A percentile compares a stretch with the other conserved stretches of the same genome.
Evolutionary conservation across 2,888 invertebrate genomes (phyloP).

Genomic region (Laothoe populi): DNA sequence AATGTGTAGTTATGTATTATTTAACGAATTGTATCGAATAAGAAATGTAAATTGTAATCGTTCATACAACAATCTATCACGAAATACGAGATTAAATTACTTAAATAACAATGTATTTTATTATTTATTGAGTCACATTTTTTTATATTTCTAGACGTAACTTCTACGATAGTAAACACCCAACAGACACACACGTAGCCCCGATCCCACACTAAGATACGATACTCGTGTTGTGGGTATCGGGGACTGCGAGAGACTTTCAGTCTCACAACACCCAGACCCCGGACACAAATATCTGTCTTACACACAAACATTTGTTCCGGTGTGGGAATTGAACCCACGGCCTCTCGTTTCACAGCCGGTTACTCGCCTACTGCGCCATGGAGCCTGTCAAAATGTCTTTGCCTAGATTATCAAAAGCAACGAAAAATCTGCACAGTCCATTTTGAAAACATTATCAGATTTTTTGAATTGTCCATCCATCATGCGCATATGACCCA

Average conservation of each 20-base stretch:
- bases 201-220: too few species aligned
- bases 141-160: neutral
- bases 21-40: conserved; percentile 72
- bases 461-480: conserved; percentile 45
- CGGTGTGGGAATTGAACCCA: too few species aligned
- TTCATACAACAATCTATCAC: conserved; percentile 73
- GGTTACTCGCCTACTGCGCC: too few species aligned
- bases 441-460: neutral
- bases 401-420: neutral
- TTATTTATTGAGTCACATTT: conserved; percentile 43
- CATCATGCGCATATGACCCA: conserved; percentile 57
- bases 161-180: too few species aligned
- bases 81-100: conserved; percentile 74
- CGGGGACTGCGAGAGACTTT: too few species aligned
- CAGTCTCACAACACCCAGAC: too few species aligned
- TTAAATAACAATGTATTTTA: conserved; percentile 51
- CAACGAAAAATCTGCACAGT: neutral
- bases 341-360: too few species aligned
- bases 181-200: too few species aligned
- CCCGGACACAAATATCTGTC: too few species aligned
- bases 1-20: conserved; percentile 67
- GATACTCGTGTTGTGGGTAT: too few species aligned
- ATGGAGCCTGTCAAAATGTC: too few species aligned
- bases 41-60: conserved; percentile 80
- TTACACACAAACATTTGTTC: too few species aligned